phyloP scores from a whole-genome alignment of 1,140 invertebrate genomes.

The Panonychus citri region DNA sequence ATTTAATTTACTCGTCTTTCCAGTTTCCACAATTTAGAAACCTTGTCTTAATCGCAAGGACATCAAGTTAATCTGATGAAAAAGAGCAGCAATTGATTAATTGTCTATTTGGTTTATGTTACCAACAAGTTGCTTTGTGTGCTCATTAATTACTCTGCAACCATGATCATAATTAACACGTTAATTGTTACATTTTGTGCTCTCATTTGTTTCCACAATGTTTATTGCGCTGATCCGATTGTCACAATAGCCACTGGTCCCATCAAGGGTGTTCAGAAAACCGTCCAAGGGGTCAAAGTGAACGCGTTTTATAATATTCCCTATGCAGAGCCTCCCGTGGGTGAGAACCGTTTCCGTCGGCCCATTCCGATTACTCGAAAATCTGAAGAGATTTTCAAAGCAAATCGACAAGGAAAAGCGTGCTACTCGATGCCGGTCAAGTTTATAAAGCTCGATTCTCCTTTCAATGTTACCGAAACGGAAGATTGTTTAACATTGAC shows the following conservation, averaged over 20 bases:
- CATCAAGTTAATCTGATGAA: too few species aligned
- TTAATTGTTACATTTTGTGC: too few species aligned
- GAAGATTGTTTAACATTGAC: conserved; percentile 61
- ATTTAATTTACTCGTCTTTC: too few species aligned
- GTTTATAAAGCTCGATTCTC: neutral
- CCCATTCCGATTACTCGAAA: neutral
- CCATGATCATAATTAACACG: too few species aligned
- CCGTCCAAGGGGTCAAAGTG: neutral
- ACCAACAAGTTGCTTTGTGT: too few species aligned
- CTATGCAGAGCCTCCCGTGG: neutral
- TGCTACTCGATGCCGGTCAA: neutral
- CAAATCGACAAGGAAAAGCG: neutral
- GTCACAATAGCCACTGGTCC: neutral
- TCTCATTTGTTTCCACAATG: too few species aligned
- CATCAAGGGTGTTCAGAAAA: neutral
- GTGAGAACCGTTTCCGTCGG: neutral
- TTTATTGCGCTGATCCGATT: neutral
- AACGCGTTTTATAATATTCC: neutral
- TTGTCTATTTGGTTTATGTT: too few species aligned
- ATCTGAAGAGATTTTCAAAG: neutral
- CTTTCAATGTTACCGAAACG: conserved; percentile 18
- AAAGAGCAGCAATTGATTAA: too few species aligned
- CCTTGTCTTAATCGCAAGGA: too few species aligned
- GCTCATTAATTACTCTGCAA: too few species aligned
- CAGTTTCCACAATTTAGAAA: too few species aligned